Conservation (phyloP, 2,113 vertebrate species). For the Pterocles orientalis region DNA sequence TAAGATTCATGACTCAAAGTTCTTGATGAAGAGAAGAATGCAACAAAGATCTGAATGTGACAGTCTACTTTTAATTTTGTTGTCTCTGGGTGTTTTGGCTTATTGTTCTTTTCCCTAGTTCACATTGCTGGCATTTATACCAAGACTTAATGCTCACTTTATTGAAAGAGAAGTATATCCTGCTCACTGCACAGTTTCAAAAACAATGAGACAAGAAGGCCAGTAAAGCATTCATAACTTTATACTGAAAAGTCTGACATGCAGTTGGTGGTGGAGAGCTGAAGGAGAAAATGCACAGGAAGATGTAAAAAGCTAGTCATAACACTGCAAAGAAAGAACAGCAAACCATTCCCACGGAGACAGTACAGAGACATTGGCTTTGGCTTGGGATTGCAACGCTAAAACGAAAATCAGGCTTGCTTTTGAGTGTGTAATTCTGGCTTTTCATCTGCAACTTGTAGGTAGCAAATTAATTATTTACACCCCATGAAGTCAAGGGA, state of each 20-base stretch:
- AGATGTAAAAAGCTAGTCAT: background rate
- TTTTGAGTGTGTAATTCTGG: background rate
- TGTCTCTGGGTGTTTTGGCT: background rate
- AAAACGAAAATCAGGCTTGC: background rate
- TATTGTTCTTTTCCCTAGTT: background rate
- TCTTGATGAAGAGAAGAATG: background rate
- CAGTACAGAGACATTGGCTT: background rate
- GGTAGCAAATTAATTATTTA: background rate
- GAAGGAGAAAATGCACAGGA: background rate
- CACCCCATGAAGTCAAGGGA: background rate
- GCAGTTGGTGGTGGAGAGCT: background rate
- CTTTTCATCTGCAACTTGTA: background rate
- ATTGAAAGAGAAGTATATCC: background rate
- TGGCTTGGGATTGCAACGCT: background rate
- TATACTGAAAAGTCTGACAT: background rate
- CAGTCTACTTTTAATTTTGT: background rate
- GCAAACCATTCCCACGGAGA: background rate
- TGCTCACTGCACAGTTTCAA: background rate
- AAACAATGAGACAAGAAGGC: background rate
- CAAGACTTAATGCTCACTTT: background rate
- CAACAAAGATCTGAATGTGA: background rate
- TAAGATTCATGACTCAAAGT: conserved; percentile 26
- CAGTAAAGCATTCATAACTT: background rate
- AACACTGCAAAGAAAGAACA: background rate
- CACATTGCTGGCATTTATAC: background rate